Conservation (phyloP, 2,888 invertebrate genomes). For the Lasioglossum calceatum region DNA sequence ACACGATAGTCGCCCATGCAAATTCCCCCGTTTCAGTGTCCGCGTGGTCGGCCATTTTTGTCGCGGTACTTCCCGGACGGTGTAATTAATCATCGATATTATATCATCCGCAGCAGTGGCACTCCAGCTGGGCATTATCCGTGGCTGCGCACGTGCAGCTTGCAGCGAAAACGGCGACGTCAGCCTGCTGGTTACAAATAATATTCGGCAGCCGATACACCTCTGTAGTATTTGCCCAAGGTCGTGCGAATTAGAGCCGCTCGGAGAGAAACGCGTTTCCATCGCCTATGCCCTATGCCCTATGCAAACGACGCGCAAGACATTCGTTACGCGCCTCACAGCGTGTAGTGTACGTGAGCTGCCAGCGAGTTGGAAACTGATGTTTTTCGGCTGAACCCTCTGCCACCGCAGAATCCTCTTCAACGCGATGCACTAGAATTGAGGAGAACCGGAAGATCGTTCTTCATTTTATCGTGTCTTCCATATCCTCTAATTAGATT, state of each 20-base stretch:
- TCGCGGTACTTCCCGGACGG: conserved; percentile 20
- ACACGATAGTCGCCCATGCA: background rate
- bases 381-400: background rate
- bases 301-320: conserved; percentile 50
- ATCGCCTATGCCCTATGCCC: too few relatives aligned
- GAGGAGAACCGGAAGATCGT: background rate
- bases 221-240: conserved; percentile 58
- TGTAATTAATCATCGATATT: conserved; percentile 63
- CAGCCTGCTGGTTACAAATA: conserved; percentile 56
- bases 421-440: background rate
- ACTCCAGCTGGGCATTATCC: conserved; percentile 35
- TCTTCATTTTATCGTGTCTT: background rate
- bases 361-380: background rate
- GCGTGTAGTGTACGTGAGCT: conserved; percentile 21
- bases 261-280: conserved; percentile 15
- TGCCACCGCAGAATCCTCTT: background rate
- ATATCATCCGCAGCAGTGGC: conserved; percentile 42
- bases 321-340: conserved; percentile 48
- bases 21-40: conserved; percentile 17
- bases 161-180: conserved; percentile 31
- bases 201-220: conserved; percentile 63
- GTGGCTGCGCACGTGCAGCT: conserved; percentile 29
- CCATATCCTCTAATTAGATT: background rate
- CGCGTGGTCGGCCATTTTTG: conserved; percentile 29
- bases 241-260: conserved; percentile 60